Percentiles rank a stretch among this genome's conserved stretches.
These are phyloP conservation scores for Meiosimyza platycephala DNA, from an alignment of 2,888 invertebrate genomes.

Conservation along the genomic window DNA sequence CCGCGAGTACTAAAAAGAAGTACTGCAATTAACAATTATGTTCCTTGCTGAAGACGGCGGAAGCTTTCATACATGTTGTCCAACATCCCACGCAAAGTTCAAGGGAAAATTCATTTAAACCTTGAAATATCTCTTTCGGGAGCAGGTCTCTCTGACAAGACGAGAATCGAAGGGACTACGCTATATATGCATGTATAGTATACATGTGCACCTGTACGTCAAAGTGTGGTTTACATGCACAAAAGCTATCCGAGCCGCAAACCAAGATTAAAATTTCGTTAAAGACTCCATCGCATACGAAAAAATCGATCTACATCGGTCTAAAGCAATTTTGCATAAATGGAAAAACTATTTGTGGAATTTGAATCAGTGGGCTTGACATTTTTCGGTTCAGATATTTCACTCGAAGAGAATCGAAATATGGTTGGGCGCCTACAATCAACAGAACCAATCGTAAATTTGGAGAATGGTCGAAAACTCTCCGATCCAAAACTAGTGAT, in stretches of 20 bases:
- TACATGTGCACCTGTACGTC: neutral
- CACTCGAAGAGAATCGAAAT: too few relatives aligned
- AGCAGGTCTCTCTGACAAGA: neutral
- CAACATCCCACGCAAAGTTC: conserved; percentile 23
- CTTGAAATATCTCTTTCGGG: conserved; percentile 25
- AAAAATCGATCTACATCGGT: too few relatives aligned
- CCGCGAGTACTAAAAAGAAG: too few relatives aligned
- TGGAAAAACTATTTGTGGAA: too few relatives aligned
- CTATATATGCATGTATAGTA: too few relatives aligned
- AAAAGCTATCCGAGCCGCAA: too few relatives aligned
- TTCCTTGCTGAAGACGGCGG: neutral
- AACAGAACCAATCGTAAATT: conserved; percentile 5
- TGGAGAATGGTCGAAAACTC: conserved; percentile 9
- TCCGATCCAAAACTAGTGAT: conserved; percentile 13
- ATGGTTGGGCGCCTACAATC: too few relatives aligned
- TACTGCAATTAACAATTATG: conserved; percentile 11
- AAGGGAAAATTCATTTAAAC: conserved; percentile 27
- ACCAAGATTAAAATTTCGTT: too few relatives aligned
- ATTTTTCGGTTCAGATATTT: too few relatives aligned
- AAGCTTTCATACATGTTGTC: neutral
- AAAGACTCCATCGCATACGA: too few relatives aligned
- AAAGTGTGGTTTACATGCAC: neutral
- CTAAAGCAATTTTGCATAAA: too few relatives aligned
- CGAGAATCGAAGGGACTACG: neutral
- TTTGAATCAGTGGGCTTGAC: too few relatives aligned